phyloP scores from a whole-genome alignment of 2,113 vertebrate genomes.

The Spea multiplicata region DNA sequence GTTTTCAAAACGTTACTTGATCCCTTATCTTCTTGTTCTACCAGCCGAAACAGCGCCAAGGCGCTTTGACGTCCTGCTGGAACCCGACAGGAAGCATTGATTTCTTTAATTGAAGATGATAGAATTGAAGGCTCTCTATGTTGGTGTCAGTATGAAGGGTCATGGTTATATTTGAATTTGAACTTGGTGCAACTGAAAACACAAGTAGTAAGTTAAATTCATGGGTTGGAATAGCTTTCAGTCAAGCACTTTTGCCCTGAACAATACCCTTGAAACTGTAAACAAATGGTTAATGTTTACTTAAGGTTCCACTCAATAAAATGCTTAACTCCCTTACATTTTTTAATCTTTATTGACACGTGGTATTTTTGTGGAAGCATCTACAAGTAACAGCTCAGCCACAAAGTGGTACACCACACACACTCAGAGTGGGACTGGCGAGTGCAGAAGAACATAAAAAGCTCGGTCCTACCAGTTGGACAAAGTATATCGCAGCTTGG shows the following conservation, averaged over 20 bases:
- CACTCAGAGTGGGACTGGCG: too few relatives aligned
- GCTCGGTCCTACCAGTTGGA: too few relatives aligned
- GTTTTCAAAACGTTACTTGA: conserved; percentile 37
- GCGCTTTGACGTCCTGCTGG: conserved; percentile 37
- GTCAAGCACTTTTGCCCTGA: background rate
- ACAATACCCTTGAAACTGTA: background rate
- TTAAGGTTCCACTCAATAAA: background rate
- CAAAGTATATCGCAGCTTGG: too few relatives aligned
- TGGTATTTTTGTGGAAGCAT: too few relatives aligned
- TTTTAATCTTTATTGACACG: too few relatives aligned
- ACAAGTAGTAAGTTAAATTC: background rate
- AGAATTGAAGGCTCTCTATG: conserved; percentile 27
- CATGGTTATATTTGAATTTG: conserved; percentile 37
- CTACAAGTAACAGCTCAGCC: too few relatives aligned
- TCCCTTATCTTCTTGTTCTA: conserved; percentile 32
- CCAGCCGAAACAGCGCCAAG: conserved; percentile 39
- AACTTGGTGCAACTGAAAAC: conserved; percentile 28
- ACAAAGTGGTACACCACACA: too few relatives aligned
- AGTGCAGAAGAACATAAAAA: too few relatives aligned
- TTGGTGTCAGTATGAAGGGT: conserved; percentile 13
- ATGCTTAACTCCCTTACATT: too few relatives aligned
- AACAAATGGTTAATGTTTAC: background rate
- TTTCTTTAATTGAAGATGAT: conserved; percentile 44
- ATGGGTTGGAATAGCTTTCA: background rate
- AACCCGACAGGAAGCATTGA: conserved; percentile 45